phyloP scores from a whole-genome alignment of 2,797 vertebrate species.

The Jordanella pulchra region DNA sequence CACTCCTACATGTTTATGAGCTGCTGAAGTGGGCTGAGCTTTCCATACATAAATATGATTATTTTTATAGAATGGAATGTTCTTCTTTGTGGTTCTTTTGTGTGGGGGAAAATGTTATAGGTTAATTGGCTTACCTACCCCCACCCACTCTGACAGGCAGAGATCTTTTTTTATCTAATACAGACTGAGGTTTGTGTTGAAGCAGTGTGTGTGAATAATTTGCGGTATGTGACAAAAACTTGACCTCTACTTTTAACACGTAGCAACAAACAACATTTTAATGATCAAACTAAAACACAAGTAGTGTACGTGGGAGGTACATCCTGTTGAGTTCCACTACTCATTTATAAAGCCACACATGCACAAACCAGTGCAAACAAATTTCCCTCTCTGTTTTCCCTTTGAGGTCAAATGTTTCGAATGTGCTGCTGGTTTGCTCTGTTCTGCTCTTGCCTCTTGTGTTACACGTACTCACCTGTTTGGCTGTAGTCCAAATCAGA shows the following conservation, averaged over 20 bases:
- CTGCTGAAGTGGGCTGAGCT: not conserved
- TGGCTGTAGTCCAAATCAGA: not conserved
- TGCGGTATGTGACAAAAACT: not conserved
- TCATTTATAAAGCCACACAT: not conserved
- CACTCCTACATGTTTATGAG: not conserved
- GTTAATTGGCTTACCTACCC: not conserved
- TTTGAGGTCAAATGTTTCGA: not conserved
- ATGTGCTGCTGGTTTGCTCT: not conserved
- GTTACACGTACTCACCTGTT: not conserved
- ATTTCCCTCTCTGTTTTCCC: not conserved
- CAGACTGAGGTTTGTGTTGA: not conserved
- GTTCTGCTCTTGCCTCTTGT: not conserved
- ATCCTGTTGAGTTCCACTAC: not conserved
- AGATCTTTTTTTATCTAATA: not conserved
- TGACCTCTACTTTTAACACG: not conserved
- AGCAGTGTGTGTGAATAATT: not conserved
- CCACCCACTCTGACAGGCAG: not conserved
- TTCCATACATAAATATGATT: not conserved
- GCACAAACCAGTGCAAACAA: not conserved
- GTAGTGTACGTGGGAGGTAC: not conserved
- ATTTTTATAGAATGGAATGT: not conserved
- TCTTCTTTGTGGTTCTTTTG: not conserved
- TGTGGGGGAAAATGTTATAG: conserved; percentile 5
- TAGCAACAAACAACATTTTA: not conserved
- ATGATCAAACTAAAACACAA: not conserved